Percentiles rank a stretch among this genome's conserved stretches.
Conservation (phyloP, 2,113 vertebrate genomes). For the Carettochelys insculpta region DNA sequence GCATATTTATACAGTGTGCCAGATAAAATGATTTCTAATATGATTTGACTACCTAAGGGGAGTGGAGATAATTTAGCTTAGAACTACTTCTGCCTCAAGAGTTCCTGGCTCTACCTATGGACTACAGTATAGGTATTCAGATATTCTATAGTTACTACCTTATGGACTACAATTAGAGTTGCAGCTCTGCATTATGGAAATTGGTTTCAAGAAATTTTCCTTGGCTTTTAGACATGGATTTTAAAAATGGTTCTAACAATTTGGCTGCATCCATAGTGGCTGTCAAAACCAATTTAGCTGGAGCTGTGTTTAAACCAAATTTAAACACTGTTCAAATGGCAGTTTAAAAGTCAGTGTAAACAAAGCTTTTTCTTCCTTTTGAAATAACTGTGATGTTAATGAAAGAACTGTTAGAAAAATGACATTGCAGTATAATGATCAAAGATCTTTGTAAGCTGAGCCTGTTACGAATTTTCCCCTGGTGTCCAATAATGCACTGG, state of each 20-base stretch:
- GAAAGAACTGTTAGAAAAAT: neutral
- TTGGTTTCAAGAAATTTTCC: neutral
- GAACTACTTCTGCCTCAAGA: neutral
- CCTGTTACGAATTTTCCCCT: neutral
- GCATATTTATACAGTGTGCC: neutral
- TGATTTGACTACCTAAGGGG: neutral
- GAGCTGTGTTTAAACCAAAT: neutral
- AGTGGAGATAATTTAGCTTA: neutral
- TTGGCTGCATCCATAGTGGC: neutral
- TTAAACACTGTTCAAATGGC: neutral
- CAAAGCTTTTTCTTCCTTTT: neutral
- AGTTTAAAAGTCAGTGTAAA: neutral
- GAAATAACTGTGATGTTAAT: neutral
- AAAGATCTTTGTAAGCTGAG: neutral
- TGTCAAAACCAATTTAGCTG: neutral
- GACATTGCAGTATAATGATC: neutral
- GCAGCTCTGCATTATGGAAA: neutral
- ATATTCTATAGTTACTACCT: neutral
- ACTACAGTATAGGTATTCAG: neutral
- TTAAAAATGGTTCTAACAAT: slow-evolving; percentile 1
- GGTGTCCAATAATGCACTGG: neutral
- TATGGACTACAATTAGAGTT: neutral
- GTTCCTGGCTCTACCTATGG: neutral
- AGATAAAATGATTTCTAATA: neutral
- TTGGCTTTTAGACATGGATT: neutral